phyloP scores from a whole-genome alignment of 2,888 invertebrate genomes.

The Dicranocentrus wangi region DNA sequence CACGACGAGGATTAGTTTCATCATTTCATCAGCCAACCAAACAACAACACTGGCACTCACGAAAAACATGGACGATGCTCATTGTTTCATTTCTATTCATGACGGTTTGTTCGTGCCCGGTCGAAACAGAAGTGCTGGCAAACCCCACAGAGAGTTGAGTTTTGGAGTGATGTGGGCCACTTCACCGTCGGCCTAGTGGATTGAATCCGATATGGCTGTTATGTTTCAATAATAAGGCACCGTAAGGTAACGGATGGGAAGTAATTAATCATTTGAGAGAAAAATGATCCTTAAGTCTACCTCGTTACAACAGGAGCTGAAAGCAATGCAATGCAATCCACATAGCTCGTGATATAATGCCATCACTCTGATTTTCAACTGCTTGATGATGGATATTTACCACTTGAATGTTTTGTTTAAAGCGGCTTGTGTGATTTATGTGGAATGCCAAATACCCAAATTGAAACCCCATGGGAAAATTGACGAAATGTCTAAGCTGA shows the following conservation, averaged over 20 bases:
- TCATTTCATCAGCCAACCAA: slow-evolving; percentile 54
- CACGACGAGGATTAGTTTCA: slow-evolving; percentile 60
- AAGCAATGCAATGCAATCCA: no score
- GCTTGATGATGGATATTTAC: no score
- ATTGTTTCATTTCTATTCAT: slow-evolving; percentile 10
- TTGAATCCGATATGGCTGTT: slow-evolving; percentile 51
- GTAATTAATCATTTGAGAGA: slow-evolving; percentile 55
- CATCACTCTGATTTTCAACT: no score
- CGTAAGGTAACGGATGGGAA: slow-evolving; percentile 55
- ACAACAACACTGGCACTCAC: slow-evolving; percentile 52
- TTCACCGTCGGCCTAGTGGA: slow-evolving; percentile 14
- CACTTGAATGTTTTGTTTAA: no score
- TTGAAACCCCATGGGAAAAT: no score
- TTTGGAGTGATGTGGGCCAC: slow-evolving; percentile 15
- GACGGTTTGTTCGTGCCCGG: not conserved
- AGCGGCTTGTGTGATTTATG: no score
- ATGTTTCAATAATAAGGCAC: slow-evolving; percentile 57
- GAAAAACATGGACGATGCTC: slow-evolving; percentile 4
- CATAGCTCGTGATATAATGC: no score
- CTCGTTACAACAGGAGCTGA: slow-evolving; percentile 24
- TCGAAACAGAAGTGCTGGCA: slow-evolving; percentile 2
- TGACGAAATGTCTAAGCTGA: no score
- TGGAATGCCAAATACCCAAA: no score
- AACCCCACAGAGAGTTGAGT: slow-evolving; percentile 7
- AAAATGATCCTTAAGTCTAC: slow-evolving; percentile 37